These are phyloP conservation scores for Rhogogaster chlorosoma DNA, from an alignment of 2,888 invertebrate species.

Conservation along the genomic window DNA sequence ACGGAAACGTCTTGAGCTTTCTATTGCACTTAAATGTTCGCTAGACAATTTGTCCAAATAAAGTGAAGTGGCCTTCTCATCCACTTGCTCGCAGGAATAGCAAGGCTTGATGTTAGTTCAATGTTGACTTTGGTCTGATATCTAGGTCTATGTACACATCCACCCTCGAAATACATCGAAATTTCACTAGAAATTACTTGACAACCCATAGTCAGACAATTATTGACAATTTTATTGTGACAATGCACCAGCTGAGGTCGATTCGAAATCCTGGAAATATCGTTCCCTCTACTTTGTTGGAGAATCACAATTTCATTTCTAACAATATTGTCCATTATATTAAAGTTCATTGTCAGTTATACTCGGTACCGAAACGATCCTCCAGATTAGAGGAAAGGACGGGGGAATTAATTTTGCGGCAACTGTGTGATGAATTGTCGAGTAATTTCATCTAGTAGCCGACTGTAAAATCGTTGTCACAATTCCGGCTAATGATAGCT, in stretches of 20 bases:
- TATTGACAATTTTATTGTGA: neutral
- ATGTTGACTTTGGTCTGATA: neutral
- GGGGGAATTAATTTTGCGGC: neutral
- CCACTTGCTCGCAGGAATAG: neutral
- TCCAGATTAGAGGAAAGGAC: neutral
- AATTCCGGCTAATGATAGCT: neutral
- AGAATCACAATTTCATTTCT: neutral
- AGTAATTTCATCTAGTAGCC: neutral
- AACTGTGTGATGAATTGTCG: neutral
- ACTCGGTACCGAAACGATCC: neutral
- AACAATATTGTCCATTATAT: neutral
- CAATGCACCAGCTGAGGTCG: neutral
- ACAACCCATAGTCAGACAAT: neutral
- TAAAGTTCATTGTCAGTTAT: neutral
- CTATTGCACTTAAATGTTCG: constrained; percentile 14
- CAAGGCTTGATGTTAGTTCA: neutral
- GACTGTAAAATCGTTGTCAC: neutral
- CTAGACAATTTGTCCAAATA: constrained; percentile 41
- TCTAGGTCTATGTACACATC: neutral
- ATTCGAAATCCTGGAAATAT: neutral
- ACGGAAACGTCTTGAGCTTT: constrained; percentile 27
- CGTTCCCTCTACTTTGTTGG: neutral
- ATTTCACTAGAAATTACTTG: neutral
- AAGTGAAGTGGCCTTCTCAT: constrained; percentile 21
- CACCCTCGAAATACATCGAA: neutral